Evolutionary conservation across 2,113 vertebrate species (phyloP).

Genomic region (Monopterus albus): DNA sequence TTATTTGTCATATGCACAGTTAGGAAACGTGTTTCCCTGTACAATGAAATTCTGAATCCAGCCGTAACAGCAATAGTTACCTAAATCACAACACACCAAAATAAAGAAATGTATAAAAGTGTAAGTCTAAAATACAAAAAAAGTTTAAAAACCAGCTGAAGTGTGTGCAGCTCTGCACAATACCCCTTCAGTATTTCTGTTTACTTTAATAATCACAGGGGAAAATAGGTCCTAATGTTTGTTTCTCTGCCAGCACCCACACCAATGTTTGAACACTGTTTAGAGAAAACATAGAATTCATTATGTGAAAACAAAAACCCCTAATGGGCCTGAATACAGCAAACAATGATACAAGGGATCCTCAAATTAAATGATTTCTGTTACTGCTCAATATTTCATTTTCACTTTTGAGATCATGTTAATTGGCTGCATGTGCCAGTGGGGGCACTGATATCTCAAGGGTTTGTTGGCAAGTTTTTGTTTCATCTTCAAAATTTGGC

Average conservation of each 20-base stretch:
- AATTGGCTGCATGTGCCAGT: slow-evolving; percentile 70
- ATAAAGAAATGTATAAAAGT: no score
- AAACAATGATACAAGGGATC: slow-evolving; percentile 70
- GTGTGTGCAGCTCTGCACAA: slow-evolving; percentile 78
- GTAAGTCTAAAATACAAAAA: no score
- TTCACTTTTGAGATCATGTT: slow-evolving; percentile 70
- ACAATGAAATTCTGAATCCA: no score
- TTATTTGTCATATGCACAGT: no score
- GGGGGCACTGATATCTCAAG: slow-evolving; percentile 78
- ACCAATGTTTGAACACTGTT: slow-evolving; percentile 76
- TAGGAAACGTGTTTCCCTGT: no score
- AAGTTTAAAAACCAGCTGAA: slow-evolving; percentile 66
- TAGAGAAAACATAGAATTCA: slow-evolving; percentile 76
- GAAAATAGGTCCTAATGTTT: slow-evolving; percentile 78
- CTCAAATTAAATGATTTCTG: slow-evolving; percentile 78
- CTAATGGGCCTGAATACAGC: slow-evolving; percentile 71
- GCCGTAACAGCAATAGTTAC: no score
- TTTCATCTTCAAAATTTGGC: slow-evolving; percentile 74
- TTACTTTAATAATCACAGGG: slow-evolving; percentile 80
- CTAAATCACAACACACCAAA: no score
- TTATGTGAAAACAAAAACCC: slow-evolving; percentile 62
- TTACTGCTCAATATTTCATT: slow-evolving; percentile 81
- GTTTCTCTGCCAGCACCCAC: slow-evolving; percentile 81
- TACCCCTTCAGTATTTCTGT: slow-evolving; percentile 73
- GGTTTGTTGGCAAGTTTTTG: slow-evolving; percentile 70